Evolutionary conservation across 2,797 vertebrate genomes (phyloP).

Genomic region (Helicolenus hilgendorfi): DNA sequence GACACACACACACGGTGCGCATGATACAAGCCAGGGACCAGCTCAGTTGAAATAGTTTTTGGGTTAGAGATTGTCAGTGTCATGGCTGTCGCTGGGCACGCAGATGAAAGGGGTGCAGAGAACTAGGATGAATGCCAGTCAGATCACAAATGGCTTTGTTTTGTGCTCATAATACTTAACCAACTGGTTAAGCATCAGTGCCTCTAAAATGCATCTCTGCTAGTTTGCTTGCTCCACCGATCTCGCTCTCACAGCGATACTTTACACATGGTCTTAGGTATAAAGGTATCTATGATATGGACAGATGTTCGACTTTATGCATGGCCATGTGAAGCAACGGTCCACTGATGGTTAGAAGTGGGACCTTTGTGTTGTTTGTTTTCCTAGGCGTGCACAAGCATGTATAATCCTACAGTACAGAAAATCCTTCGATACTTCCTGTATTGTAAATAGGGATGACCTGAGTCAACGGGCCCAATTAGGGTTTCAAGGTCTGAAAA

Average conservation of each 20-base stretch:
- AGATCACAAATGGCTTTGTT: background rate
- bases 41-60: conserved; percentile 42
- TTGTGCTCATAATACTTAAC: background rate
- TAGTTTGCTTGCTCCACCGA: background rate
- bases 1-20: background rate
- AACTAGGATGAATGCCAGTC: conserved; percentile 6
- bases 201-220: background rate
- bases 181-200: background rate
- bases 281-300: background rate
- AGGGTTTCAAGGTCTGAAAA: conserved; percentile 55
- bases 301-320: background rate
- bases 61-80: conserved; percentile 22
- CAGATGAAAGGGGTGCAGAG: conserved; percentile 20
- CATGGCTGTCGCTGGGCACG: conserved; percentile 21
- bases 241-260: background rate
- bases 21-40: conserved; percentile 6
- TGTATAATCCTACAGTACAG: background rate
- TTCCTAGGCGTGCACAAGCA: background rate
- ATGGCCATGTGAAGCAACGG: background rate
- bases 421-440: background rate
- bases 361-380: background rate
- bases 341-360: background rate
- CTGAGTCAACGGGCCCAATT: background rate
- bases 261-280: background rate
- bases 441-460: background rate